Conservation (phyloP, 2,113 vertebrate genomes). For the Colinus virginianus region DNA sequence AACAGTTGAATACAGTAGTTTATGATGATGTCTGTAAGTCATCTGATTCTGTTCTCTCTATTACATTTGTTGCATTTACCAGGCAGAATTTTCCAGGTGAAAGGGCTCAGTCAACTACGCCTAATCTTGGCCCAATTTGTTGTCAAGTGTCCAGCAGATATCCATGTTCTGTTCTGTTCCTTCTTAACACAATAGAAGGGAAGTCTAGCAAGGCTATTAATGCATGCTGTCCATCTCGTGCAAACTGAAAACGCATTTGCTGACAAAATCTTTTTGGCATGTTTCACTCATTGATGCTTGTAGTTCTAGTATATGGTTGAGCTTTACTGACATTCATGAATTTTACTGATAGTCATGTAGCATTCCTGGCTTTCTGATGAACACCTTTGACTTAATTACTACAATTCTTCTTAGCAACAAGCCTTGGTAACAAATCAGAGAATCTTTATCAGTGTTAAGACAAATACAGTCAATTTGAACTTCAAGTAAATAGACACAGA, state of each 20-base stretch:
- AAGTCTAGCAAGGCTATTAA: not conserved
- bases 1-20: not conserved
- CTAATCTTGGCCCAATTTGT: not conserved
- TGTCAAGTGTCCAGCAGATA: not conserved
- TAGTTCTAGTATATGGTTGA: not conserved
- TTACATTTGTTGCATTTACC: not conserved
- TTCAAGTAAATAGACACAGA: not conserved
- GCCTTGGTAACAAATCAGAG: not conserved
- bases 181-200: accelerated
- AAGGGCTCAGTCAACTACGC: not conserved
- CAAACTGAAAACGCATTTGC: not conserved
- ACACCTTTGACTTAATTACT: not conserved
- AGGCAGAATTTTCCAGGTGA: not conserved
- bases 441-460: not conserved
- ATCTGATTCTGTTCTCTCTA: not conserved
- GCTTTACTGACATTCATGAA: not conserved
- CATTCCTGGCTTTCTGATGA: not conserved
- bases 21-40: not conserved
- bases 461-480: not conserved
- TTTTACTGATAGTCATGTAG: not conserved
- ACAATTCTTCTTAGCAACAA: not conserved
- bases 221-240: not conserved
- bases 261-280: not conserved
- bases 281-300: not conserved
- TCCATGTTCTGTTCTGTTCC: not conserved